Percentiles rank a stretch among this genome's conserved stretches.
Conservation (phyloP, 1,140 invertebrate species). For the Delia radicum region DNA sequence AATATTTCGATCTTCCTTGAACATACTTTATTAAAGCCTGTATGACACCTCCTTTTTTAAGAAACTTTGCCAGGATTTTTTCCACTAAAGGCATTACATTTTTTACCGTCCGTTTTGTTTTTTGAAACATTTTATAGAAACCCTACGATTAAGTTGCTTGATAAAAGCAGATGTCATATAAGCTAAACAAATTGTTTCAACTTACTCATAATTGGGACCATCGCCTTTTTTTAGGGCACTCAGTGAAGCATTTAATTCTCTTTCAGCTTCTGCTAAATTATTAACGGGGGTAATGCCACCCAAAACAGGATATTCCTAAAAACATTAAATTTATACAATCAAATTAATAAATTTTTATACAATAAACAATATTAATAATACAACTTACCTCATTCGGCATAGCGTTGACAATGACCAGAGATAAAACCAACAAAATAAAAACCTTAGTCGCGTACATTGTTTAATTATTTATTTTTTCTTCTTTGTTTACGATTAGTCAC, state of each 20-base stretch:
- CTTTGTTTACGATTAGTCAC: background rate
- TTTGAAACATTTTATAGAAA: no score
- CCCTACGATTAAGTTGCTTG: no score
- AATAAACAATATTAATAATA: background rate
- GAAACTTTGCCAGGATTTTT: no score
- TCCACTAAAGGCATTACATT: no score
- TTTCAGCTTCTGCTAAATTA: conserved; percentile 28
- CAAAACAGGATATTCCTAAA: background rate
- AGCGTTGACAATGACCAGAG: background rate
- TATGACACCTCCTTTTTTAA: no score
- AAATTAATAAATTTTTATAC: background rate
- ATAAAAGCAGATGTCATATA: no score
- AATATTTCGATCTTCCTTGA: no score
- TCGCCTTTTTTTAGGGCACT: conserved; percentile 28
- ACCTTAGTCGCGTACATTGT: background rate
- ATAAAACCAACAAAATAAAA: conserved; percentile 6
- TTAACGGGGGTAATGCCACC: background rate
- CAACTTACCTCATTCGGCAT: conserved; percentile 6
- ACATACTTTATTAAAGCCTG: no score
- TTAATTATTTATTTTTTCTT: background rate
- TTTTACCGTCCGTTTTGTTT: no score
- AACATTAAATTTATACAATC: background rate
- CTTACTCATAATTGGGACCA: conserved; percentile 35
- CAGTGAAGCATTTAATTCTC: conserved; percentile 30
- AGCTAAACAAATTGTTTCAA: no score